Conservation (phyloP, 2,888 invertebrate species). For the Lithophane ornitopus region DNA sequence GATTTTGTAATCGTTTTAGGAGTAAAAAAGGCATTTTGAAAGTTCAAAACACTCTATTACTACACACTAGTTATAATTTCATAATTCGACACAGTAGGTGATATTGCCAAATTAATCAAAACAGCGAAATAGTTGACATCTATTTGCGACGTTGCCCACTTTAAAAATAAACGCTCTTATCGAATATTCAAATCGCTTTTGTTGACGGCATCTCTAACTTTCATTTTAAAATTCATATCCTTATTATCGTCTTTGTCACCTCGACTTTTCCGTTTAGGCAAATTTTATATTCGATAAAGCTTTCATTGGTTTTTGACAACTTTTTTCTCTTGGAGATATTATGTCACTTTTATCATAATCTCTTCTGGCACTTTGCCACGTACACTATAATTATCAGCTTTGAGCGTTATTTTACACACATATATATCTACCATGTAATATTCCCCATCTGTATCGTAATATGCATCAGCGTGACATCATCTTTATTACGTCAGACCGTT, state of each 20-base stretch:
- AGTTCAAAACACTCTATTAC: no score
- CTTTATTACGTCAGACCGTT: constrained; percentile 32
- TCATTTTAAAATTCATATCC: constrained; percentile 43
- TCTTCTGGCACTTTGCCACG: constrained; percentile 12
- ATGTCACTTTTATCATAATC: constrained; percentile 21
- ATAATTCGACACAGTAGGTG: no score
- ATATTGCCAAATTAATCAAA: no score
- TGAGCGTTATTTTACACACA: background rate
- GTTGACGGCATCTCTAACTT: constrained; percentile 22
- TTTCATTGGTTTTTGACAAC: constrained; percentile 18
- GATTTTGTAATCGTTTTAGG: no score
- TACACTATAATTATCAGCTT: constrained; percentile 23
- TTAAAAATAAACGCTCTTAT: no score
- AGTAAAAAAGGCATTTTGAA: no score
- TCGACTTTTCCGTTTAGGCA: constrained; percentile 27
- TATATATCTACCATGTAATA: constrained; percentile 4
- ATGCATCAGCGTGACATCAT: constrained; percentile 39
- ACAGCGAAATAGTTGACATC: no score
- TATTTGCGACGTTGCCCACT: no score
- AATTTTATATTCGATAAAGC: constrained; percentile 32
- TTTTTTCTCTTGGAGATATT: background rate
- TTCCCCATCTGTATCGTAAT: background rate
- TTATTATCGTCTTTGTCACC: constrained; percentile 15
- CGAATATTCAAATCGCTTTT: constrained; percentile 38
- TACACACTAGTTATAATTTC: no score